A percentile compares a stretch with the other conserved stretches of the same genome.
Evolutionary conservation across 2,113 vertebrate species (phyloP).

Genomic region (Hiodon tergisus): DNA sequence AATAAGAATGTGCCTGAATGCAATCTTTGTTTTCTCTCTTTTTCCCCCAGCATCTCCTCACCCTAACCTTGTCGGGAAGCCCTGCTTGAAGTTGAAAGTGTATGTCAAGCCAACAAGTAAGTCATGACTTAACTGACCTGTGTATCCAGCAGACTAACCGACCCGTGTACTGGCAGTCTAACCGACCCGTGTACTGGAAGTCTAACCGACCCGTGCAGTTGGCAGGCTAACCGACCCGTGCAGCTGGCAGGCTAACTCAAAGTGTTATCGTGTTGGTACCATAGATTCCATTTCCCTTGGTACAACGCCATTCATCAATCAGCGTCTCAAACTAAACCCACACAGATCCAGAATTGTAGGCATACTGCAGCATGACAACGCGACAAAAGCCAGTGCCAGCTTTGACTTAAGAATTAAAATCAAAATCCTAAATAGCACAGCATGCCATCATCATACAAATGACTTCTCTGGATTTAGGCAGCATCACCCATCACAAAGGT

Average conservation of each 20-base stretch:
- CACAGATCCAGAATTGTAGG: too few relatives aligned
- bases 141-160: not conserved
- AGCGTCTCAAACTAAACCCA: too few relatives aligned
- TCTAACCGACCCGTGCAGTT: too few relatives aligned
- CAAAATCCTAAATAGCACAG: not conserved
- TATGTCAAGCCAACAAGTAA: conserved; percentile 83
- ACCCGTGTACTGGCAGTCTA: too few relatives aligned
- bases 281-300: too few relatives aligned
- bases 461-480: not conserved
- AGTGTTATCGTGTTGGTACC: too few relatives aligned
- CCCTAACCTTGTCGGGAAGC: conserved; percentile 73
- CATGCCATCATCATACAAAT: not conserved
- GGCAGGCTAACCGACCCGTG: too few relatives aligned
- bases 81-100: conserved; percentile 86
- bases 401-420: not conserved
- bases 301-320: too few relatives aligned
- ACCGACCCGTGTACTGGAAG: too few relatives aligned
- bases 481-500: not conserved
- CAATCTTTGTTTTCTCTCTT: not conserved
- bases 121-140: conserved; percentile 30
- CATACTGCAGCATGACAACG: too few relatives aligned
- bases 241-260: too few relatives aligned
- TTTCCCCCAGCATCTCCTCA: conserved; percentile 73
- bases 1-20: not conserved
- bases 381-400: not conserved